A percentile compares a stretch with the other conserved stretches of the same genome.
Evolutionary conservation across 2,113 vertebrate species (phyloP).

Genomic region (Cygnus buccinator): DNA sequence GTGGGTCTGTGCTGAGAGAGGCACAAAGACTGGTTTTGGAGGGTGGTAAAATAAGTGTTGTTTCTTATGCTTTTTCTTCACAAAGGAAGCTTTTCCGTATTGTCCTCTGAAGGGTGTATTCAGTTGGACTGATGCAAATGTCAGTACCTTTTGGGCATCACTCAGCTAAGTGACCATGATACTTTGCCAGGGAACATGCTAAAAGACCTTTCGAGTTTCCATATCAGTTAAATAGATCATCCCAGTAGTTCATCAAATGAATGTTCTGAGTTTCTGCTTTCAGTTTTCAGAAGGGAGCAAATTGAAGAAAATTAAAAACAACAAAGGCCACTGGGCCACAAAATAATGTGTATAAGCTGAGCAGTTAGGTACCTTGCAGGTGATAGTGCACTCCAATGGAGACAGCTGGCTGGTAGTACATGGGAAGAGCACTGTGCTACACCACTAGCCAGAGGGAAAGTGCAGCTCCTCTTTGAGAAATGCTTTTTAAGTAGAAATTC

Average conservation of each 20-base stretch:
- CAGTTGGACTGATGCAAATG: background rate
- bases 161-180: background rate
- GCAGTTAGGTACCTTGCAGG: background rate
- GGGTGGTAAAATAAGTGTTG: background rate
- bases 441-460: too few relatives aligned
- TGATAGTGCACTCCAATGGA: background rate
- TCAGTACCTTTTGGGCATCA: background rate
- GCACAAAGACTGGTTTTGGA: background rate
- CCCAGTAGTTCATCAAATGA: background rate
- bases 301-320: background rate
- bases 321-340: background rate
- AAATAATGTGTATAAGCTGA: too few relatives aligned
- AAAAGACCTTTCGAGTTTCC: background rate
- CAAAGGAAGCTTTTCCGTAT: background rate
- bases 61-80: background rate
- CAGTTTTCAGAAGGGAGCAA: background rate
- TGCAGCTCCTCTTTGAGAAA: background rate
- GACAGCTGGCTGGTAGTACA: too few relatives aligned
- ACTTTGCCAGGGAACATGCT: background rate
- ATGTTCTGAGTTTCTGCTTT: background rate
- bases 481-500: background rate
- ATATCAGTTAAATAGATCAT: background rate
- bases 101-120: background rate
- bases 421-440: background rate
- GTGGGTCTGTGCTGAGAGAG: background rate